Evolutionary conservation across 2,888 invertebrate genomes (phyloP).

Genomic region (Anthrax anthrax): DNA sequence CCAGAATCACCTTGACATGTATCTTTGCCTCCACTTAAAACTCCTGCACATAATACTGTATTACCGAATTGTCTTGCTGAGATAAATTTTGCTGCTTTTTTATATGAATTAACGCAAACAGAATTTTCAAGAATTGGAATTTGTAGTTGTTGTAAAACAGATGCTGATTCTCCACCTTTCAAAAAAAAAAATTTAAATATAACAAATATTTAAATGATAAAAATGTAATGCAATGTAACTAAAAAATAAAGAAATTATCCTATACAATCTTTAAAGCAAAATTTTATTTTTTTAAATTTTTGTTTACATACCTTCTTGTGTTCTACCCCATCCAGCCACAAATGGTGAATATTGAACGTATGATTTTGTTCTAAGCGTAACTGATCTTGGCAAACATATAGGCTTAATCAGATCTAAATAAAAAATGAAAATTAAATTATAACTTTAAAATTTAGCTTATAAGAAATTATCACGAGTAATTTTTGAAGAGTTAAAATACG

Average conservation of each 20-base stretch:
- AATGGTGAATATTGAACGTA: constrained; percentile 42
- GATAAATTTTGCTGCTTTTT: constrained; percentile 11
- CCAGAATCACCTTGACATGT: constrained; percentile 33
- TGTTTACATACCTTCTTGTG: constrained; percentile 10
- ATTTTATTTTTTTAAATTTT: no score
- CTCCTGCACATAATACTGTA: constrained; percentile 26
- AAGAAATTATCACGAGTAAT: neutral
- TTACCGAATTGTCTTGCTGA: constrained; percentile 26
- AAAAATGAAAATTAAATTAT: no score
- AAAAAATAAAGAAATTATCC: no score
- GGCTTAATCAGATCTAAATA: constrained; percentile 50
- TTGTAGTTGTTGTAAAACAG: constrained; percentile 49
- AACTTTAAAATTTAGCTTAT: no score
- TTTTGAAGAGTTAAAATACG: constrained; percentile 14
- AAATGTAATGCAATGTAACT: no score
- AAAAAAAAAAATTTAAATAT: neutral
- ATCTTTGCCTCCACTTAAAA: constrained; percentile 23
- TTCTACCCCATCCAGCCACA: constrained; percentile 39
- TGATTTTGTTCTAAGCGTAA: constrained; percentile 18
- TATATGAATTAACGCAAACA: constrained; percentile 39
- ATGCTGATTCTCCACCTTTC: constrained; percentile 53
- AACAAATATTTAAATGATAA: neutral
- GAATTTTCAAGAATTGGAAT: constrained; percentile 53
- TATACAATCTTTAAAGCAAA: no score
- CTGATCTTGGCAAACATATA: constrained; percentile 45